phyloP scores from a whole-genome alignment of 2,113 vertebrate genomes.

The Dascyllus trimaculatus region DNA sequence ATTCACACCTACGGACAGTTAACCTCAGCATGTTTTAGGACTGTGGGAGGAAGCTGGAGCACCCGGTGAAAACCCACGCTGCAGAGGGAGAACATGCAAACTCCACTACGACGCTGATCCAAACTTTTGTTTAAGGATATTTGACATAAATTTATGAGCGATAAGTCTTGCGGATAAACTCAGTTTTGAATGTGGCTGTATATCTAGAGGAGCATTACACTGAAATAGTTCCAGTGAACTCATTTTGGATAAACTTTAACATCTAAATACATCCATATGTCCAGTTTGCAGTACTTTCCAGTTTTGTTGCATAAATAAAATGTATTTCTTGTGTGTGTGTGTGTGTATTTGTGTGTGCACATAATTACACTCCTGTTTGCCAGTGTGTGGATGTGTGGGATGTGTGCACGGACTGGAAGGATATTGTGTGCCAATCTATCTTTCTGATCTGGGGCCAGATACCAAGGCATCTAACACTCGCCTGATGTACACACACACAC shows the following conservation, averaged over 20 bases:
- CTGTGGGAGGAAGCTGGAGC: no score
- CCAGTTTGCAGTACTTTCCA: neutral
- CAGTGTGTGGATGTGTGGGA: constrained; percentile 31
- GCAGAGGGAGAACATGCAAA: no score
- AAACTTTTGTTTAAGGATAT: no score
- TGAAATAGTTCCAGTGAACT: neutral
- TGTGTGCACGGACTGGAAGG: constrained; percentile 39
- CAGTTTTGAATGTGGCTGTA: neutral
- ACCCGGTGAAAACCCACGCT: no score
- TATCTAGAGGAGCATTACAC: neutral
- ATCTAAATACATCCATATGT: constrained; percentile 3
- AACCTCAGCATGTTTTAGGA: no score
- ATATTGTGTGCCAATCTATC: constrained; percentile 58
- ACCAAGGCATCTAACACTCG: constrained; percentile 34
- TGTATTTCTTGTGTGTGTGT: neutral
- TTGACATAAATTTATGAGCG: neutral
- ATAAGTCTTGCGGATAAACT: neutral
- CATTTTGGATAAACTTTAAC: neutral
- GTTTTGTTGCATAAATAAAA: neutral
- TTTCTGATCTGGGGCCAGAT: constrained; percentile 73
- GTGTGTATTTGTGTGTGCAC: neutral
- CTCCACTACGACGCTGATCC: no score
- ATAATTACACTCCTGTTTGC: neutral
- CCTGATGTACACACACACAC: constrained; percentile 3
- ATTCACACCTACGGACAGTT: no score